Conservation (phyloP, 2,888 invertebrate genomes). For the Gisinianus flammeolus region DNA sequence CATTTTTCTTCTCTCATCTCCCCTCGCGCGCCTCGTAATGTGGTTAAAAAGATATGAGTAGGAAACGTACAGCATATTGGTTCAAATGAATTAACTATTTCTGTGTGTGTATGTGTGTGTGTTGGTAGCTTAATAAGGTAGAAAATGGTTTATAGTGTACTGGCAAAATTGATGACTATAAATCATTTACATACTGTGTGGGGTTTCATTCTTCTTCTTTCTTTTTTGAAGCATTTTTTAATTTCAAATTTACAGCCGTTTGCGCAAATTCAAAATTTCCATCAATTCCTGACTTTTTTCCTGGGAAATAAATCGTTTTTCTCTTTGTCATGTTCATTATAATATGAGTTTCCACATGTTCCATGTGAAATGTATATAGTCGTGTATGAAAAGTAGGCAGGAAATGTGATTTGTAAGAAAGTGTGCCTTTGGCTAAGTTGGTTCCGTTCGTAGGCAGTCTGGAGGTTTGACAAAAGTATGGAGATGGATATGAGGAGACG, state of each 20-base stretch:
- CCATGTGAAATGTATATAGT: neutral
- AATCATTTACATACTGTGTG: neutral
- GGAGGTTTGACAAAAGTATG: neutral
- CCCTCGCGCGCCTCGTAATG: neutral
- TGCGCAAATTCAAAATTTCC: neutral
- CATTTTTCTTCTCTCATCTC: slow-evolving; percentile 15
- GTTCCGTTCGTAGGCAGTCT: neutral
- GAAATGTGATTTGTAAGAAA: neutral
- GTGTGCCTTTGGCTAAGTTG: neutral
- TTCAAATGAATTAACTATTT: neutral
- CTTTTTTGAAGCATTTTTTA: neutral
- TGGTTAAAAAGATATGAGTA: neutral
- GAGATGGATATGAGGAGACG: neutral
- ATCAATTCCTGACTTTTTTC: neutral
- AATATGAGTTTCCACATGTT: neutral
- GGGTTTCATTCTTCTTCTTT: neutral
- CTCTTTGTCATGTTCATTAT: neutral
- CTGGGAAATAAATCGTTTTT: neutral
- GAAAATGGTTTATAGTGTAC: neutral
- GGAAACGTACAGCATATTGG: neutral
- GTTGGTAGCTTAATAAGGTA: slow-evolving; percentile 2
- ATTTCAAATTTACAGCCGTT: neutral
- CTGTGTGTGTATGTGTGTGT: neutral
- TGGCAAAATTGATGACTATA: neutral
- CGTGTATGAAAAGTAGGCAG: neutral